Conservation (phyloP, 2,888 invertebrate species). For the Phengaris alcon region DNA sequence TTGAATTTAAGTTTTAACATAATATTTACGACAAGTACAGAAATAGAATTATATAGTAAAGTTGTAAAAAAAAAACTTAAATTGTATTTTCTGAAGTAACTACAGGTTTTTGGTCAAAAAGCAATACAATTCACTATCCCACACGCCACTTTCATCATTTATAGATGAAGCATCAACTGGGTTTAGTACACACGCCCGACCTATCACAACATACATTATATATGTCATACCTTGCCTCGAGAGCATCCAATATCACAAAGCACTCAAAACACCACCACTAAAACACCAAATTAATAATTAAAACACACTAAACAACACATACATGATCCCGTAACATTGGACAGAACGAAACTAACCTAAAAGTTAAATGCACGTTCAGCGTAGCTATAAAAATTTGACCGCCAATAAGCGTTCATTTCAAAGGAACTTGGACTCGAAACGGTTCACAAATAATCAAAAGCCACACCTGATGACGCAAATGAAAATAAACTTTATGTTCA, state of each 20-base stretch:
- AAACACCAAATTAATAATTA: conserved; percentile 38
- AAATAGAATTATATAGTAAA: too few species aligned
- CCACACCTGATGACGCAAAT: conserved; percentile 33
- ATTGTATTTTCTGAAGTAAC: too few species aligned
- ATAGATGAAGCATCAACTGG: conserved; percentile 8
- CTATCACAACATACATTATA: conserved; percentile 26
- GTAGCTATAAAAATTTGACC: conserved; percentile 68
- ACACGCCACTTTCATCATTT: background rate
- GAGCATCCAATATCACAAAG: conserved; percentile 37
- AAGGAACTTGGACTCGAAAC: conserved; percentile 58
- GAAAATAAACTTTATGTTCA: conserved; percentile 46
- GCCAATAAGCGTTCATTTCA: conserved; percentile 60
- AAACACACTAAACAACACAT: conserved; percentile 42
- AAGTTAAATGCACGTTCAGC: conserved; percentile 54
- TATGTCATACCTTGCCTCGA: conserved; percentile 16
- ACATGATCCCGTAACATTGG: conserved; percentile 52
- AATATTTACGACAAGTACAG: too few species aligned
- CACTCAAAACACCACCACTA: conserved; percentile 40
- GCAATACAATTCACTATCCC: background rate
- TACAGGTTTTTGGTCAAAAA: background rate
- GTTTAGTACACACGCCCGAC: background rate
- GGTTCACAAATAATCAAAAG: conserved; percentile 36
- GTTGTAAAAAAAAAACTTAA: too few species aligned
- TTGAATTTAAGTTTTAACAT: too few species aligned
- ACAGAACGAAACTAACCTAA: conserved; percentile 68